Evolutionary conservation across 1,140 invertebrate species (phyloP), one percentile per base, ranked within the genome.

Genomic region (Bombus ignitus): DNA sequence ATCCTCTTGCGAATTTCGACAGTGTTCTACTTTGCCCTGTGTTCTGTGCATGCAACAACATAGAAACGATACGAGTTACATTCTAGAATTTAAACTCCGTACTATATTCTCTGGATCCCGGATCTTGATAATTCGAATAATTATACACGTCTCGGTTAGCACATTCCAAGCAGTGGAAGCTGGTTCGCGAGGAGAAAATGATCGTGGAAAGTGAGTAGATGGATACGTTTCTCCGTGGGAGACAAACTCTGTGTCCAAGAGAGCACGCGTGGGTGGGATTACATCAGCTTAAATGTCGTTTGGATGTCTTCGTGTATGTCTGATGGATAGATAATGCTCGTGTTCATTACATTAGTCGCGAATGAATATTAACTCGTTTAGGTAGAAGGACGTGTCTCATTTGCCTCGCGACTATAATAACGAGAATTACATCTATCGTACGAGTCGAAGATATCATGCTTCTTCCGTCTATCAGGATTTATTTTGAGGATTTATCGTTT

Each of bases 361-460:
- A 79, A 84, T 71, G 82, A 84, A 84, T 84, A 84, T 84, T 84
- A 84, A 84, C 82, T 84, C 76, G 82, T 84, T 79, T 59, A 71
- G 76, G 47, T 59, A 66, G 76, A 71, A 37, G 35, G 75, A 84
- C 82, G 66, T 84, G 75, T 71, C 75, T 53, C 75, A 66, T 70
- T 71, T 59, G 75, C 71, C 82, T 70, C 75, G 74, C n/a, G 44
- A 35, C 28, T 37, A 13, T 71, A 84, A 79, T 37, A 79, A 57
- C 53, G 70, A 66, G 57, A 62, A 79, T 32, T 68, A n/a, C 82
- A 42, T 32, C 22, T 53, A 18, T 66, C 75, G 75, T 47, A 47
- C 44, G 39, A 37, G 66, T 44, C 32, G 18, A 13, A 79, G 13
- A n/a, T 57, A 59, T 72, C 53, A 1, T n/a, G 47, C 39, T 35